A percentile compares a stretch with the other conserved stretches of the same genome.
Evolutionary conservation across 2,888 invertebrate genomes (phyloP).

Genomic region (Tetanocera ferruginea): DNA sequence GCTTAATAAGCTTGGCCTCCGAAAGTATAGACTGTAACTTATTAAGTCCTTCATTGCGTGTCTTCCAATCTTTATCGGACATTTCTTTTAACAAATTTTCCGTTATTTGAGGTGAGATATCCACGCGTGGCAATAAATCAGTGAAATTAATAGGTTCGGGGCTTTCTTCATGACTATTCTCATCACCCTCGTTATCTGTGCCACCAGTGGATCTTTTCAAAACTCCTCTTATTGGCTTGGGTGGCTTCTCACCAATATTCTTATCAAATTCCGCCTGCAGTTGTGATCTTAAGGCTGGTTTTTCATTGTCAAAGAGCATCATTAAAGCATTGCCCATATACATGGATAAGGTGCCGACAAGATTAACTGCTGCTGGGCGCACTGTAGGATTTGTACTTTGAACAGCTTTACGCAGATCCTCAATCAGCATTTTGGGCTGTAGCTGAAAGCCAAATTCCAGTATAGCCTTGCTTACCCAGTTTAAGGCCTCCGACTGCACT

Average conservation of each 20-base stretch:
- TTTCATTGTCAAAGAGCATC: constrained; percentile 88
- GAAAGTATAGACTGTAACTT: constrained; percentile 67
- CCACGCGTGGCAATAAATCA: constrained; percentile 83
- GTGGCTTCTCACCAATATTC: constrained; percentile 81
- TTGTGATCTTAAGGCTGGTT: constrained; percentile 84
- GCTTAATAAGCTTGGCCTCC: constrained; percentile 85
- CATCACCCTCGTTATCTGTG: constrained; percentile 59
- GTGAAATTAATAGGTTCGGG: constrained; percentile 73
- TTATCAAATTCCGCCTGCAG: constrained; percentile 90
- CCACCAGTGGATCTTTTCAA: constrained; percentile 51
- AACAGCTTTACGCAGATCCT: constrained; percentile 85
- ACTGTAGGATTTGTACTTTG: constrained; percentile 88
- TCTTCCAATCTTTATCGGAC: constrained; percentile 94
- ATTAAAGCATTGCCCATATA: constrained; percentile 83
- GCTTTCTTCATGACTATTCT: constrained; percentile 47
- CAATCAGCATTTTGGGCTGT: constrained; percentile 81
- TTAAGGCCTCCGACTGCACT: constrained; percentile 86
- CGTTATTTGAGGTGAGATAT: constrained; percentile 87
- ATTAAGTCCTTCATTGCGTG: constrained; percentile 72
- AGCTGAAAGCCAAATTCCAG: constrained; percentile 88
- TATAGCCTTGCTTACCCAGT: constrained; percentile 84
- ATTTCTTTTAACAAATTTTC: constrained; percentile 84
- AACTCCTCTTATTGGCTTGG: constrained; percentile 78
- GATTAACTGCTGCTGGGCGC: constrained; percentile 79
- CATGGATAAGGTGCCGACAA: constrained; percentile 80